Base-by-base conservation (phyloP, 1,140 invertebrate species). In the Ceratina japonica region DNA sequence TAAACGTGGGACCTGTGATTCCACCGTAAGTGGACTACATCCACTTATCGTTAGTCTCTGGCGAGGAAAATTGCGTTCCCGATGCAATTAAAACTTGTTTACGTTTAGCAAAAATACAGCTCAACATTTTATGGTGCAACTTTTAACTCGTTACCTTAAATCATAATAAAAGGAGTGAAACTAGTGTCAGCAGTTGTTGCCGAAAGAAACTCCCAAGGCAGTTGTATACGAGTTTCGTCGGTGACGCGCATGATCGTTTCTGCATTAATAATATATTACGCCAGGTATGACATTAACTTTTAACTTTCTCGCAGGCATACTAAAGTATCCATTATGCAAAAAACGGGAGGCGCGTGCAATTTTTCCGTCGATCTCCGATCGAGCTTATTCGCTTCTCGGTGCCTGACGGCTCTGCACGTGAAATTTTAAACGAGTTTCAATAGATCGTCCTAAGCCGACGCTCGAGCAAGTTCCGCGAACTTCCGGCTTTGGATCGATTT, bases 361-460 rank as follows among this genome's bases (percentile, higher is more conserved):
- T 49, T 49, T 27, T 0, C 52, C 22, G 74, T 68, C 7, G 18
- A 68, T 66, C 56, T 16, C 31, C 22, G 22, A 20, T 20, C 64
- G 13, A 49, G 24, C 64, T 22, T 20, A 4, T 31, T 16, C 3
- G 13, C 12, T 27, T n/a, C n/a, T 24, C 44, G 13, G 44, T 10
- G 10, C 37, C 37, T 16, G 16, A 3, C 20, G 10, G 16, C 44
- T 70, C 66, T 49, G 15, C 22, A 56, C n/a, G n/a, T 66, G 66
- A 76, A 76, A 76, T 76, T 76, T 61, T 76, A 76, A 76, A 70
- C 66, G 75, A 76, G 75, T 61, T 61, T 51, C 56, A 62, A 76
- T 76, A 70, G 56, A 70, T 70, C 56, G 58, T 49, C 75, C 59
- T 70, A 76, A 76, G 65, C 24, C 66, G 24, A 31, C 54, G 75